Evolutionary conservation across 2,888 invertebrate genomes (phyloP).

Genomic region (Lumbricus terrestris): DNA sequence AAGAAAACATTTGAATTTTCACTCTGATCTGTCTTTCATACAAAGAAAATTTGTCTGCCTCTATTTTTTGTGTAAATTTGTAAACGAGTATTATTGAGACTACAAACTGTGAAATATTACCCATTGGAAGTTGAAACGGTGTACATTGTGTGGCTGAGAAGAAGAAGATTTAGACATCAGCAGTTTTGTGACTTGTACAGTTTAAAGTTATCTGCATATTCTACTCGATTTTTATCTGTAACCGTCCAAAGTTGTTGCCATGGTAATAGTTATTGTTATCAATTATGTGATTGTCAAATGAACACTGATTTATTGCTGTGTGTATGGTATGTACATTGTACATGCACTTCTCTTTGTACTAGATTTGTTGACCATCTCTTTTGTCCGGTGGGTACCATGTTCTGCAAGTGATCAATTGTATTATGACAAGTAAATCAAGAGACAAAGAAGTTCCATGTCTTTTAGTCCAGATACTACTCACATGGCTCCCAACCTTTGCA

Average conservation of each 20-base stretch:
- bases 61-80: neutral
- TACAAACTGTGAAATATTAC: neutral
- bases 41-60: slow-evolving; percentile 4
- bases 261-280: neutral
- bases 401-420: neutral
- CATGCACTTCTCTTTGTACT: neutral
- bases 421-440: neutral
- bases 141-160: neutral
- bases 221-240: neutral
- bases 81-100: neutral
- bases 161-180: neutral
- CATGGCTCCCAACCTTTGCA: too few relatives aligned
- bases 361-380: neutral
- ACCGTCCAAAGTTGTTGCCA: neutral
- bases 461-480: neutral
- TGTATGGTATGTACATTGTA: neutral
- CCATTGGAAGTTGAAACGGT: neutral
- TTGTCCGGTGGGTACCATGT: neutral
- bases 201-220: neutral
- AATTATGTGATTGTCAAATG: neutral
- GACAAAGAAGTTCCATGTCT: neutral
- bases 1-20: slow-evolving; percentile 8
- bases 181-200: neutral
- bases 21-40: neutral
- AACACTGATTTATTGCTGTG: neutral